phyloP scores from a whole-genome alignment of 2,888 invertebrate genomes.

The Platerodrilus igneus region DNA sequence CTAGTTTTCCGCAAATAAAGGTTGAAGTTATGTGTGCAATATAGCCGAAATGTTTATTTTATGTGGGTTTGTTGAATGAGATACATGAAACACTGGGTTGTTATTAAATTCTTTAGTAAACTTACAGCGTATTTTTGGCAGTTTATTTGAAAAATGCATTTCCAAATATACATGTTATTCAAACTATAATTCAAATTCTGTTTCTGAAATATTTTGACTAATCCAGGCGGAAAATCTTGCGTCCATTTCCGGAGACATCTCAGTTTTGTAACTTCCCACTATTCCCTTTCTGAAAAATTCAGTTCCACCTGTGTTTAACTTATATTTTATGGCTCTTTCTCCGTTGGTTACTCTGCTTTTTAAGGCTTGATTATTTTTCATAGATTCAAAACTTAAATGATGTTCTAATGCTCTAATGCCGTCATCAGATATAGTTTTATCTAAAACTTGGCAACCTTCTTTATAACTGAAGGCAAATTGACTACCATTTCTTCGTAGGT shows the following conservation, averaged over 20 bases:
- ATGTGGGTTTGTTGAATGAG: no score
- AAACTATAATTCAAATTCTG: no score
- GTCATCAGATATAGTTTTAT: constrained; percentile 38
- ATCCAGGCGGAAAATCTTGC: constrained; percentile 69
- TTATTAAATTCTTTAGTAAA: no score
- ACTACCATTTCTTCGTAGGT: constrained; percentile 79
- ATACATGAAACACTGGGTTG: no score
- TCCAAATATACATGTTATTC: no score
- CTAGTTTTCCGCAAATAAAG: no score
- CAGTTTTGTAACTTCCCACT: constrained; percentile 43
- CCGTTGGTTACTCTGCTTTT: constrained; percentile 25
- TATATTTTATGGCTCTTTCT: no score
- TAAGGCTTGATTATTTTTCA: constrained; percentile 46
- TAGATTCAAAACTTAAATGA: constrained; percentile 51
- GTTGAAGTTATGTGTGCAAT: no score
- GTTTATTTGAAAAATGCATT: no score
- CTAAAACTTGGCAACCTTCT: constrained; percentile 46
- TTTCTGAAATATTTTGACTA: constrained; percentile 56
- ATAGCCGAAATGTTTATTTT: no score
- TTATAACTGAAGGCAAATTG: constrained; percentile 51
- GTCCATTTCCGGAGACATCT: constrained; percentile 69
- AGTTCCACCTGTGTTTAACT: no score
- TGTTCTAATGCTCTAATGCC: constrained; percentile 42
- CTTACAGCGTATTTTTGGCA: no score
- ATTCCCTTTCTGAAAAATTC: constrained; percentile 51